phyloP scores from a whole-genome alignment of 2,888 invertebrate species.

The Papilio protenor region DNA sequence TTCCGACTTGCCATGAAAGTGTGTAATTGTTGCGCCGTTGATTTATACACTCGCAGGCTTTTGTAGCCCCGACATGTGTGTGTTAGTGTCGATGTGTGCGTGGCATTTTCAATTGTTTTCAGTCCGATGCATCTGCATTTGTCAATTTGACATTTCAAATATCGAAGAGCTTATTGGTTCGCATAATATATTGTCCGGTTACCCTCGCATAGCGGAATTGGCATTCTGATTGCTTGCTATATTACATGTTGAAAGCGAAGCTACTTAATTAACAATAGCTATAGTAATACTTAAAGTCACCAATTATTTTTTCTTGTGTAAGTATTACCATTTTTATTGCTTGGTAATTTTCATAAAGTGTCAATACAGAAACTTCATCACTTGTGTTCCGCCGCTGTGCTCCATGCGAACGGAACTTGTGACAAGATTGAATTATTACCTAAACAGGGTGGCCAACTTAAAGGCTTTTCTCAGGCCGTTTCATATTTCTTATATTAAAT shows the following conservation, averaged over 20 bases:
- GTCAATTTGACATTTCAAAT: conserved; percentile 57
- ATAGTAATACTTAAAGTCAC: neutral
- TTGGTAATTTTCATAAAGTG: neutral
- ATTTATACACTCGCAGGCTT: conserved; percentile 81
- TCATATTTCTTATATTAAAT: neutral
- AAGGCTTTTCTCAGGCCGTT: neutral
- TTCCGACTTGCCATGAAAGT: conserved; percentile 85
- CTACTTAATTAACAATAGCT: neutral
- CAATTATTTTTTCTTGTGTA: neutral
- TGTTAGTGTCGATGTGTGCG: conserved; percentile 49
- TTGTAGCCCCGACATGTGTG: conserved; percentile 70
- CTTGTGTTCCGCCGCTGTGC: conserved; percentile 20
- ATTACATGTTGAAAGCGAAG: neutral
- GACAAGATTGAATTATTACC: conserved; percentile 42
- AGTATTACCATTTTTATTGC: neutral
- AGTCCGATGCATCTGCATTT: conserved; percentile 56
- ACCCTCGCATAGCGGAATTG: neutral
- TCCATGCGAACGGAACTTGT: conserved; percentile 33
- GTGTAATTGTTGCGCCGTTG: conserved; percentile 84
- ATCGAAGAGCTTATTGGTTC: conserved; percentile 36
- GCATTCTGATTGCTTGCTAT: conserved; percentile 18
- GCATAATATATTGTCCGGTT: conserved; percentile 30
- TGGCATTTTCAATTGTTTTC: conserved; percentile 52
- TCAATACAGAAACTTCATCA: conserved; percentile 42
- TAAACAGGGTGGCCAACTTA: conserved; percentile 2